A percentile compares a stretch with the other conserved stretches of the same genome.
phyloP scores from a whole-genome alignment of 2,113 vertebrate species.

The Mixornis gularis region DNA sequence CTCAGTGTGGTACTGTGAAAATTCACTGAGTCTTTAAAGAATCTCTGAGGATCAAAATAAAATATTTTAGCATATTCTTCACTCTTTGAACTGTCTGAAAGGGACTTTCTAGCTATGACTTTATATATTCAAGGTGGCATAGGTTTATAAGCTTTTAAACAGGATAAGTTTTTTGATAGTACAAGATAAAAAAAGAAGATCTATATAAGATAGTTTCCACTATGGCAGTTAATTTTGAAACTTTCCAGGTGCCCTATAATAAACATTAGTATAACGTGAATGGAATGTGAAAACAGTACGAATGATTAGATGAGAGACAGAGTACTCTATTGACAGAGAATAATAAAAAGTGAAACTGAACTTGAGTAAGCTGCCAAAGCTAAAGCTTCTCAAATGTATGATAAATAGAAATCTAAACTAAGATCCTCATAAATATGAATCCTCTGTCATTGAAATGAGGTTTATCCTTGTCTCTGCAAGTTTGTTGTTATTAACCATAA shows the following conservation, averaged over 20 bases:
- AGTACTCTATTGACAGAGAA: slow-evolving; percentile 4
- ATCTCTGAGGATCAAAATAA: not conserved
- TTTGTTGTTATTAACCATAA: not conserved
- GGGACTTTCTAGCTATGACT: not conserved
- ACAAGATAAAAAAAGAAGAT: not conserved
- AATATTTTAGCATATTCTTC: not conserved
- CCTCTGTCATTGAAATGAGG: not conserved
- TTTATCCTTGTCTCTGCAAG: not conserved
- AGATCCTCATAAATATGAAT: slow-evolving; percentile 23
- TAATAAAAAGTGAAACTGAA: not conserved
- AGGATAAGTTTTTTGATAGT: not conserved
- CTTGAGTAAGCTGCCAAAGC: not conserved
- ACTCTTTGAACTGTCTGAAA: not conserved
- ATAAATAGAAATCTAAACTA: not conserved
- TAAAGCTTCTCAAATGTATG: not conserved
- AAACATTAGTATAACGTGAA: not conserved
- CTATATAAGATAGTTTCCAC: not conserved
- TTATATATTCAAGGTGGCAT: not conserved
- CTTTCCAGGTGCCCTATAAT: not conserved
- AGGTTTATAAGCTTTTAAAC: slow-evolving; percentile 1
- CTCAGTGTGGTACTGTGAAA: not conserved
- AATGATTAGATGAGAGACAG: not conserved
- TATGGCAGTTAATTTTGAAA: not conserved
- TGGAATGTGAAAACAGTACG: not conserved
- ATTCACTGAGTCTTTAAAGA: not conserved